A percentile compares a stretch with the other conserved stretches of the same genome.
Conservation (phyloP, 2,113 vertebrate species). For the Pteropus alecto region DNA sequence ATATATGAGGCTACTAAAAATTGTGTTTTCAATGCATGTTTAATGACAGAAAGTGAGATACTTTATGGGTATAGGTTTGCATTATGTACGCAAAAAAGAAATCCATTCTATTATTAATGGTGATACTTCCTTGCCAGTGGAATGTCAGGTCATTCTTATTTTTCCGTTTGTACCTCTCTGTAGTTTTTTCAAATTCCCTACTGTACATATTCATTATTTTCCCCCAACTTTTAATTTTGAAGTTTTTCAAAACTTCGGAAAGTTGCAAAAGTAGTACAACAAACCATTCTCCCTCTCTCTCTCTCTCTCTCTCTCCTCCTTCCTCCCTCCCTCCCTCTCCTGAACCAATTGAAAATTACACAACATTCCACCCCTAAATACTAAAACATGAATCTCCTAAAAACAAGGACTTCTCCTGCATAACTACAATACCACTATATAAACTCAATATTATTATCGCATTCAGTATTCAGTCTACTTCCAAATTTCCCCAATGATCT, state of each 20-base stretch:
- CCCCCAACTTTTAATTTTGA: neutral
- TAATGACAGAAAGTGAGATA: neutral
- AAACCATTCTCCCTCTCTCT: neutral
- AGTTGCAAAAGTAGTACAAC: neutral
- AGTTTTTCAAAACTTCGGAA: neutral
- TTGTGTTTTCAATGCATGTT: neutral
- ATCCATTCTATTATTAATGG: neutral
- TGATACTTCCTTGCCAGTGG: neutral
- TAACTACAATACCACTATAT: neutral
- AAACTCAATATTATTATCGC: neutral
- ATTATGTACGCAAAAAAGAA: neutral
- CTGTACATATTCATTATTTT: neutral
- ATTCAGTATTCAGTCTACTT: neutral
- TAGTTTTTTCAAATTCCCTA: neutral
- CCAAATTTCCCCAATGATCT: neutral
- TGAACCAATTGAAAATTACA: neutral
- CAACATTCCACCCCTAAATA: neutral
- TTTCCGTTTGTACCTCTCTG: neutral
- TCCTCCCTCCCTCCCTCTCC: neutral
- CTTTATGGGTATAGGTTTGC: neutral
- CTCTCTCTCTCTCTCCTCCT: neutral
- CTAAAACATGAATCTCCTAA: neutral
- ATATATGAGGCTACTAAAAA: neutral
- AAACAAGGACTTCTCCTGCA: neutral
- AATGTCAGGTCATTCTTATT: neutral